Base-by-base conservation (phyloP, 1,140 invertebrate species). In the Trinorchestia longiramus region DNA sequence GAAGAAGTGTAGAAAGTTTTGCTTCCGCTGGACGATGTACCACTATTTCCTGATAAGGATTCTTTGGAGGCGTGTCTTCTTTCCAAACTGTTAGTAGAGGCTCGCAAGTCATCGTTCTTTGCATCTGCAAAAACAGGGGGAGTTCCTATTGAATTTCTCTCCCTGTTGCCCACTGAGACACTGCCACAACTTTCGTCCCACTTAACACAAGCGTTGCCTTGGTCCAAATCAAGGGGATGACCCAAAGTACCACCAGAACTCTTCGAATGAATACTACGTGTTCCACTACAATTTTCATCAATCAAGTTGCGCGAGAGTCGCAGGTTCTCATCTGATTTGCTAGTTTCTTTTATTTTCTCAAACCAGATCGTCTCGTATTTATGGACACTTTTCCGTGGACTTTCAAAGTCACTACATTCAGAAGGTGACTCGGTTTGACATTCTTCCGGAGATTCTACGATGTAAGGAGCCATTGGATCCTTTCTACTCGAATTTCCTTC, bases 321-420 rank as follows among this genome's bases (percentile, higher is more conserved):
- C 44, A 45, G 41, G 43, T 94, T 94, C 43, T 94, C 92, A 40
- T 94, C 92, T n/a, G 92, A 94, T 44, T 44, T 44, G 40, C 92
- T 45, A 0, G 92, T 45, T 96, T 96, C 95, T 95, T 96, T 95
- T 62, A 95, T 45, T 91, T 96, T 96, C 17, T 97, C 96, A 96
- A 97, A 97, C 96, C 96, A 97, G 44, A 97, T 96, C 19, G 96
- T 97, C 77, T 97, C 96, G 92, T 97, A 97, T 47, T 97, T 97
- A 62, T 96, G 96, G 41, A 96, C 94, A 62, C 94, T 95, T 96
- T 96, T 95, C 40, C 91, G 96, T 40, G 47, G 96, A 94, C 40
- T 43, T 43, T 57, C 45, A 94, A 44, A 47, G 45, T 53, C 44
- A 62, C 95, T 43, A 45, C 42, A 47, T 44, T 43, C 40, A n/a